Base-by-base conservation (phyloP, 2,888 invertebrate species). In the Hirtodrosophila duncani region DNA sequence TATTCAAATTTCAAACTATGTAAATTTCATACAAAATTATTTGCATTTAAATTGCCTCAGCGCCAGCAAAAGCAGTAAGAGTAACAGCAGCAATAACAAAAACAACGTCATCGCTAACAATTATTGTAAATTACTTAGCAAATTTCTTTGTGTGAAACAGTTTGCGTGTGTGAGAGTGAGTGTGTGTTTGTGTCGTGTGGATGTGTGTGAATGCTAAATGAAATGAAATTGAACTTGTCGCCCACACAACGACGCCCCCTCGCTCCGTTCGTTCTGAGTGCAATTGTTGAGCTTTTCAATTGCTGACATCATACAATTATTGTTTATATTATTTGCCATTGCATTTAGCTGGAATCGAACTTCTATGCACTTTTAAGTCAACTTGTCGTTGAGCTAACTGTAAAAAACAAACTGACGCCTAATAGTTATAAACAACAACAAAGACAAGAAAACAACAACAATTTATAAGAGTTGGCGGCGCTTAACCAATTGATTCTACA, bases 1-100 rank as follows among this genome's bases (percentile, higher is more conserved):
- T 77, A 77, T 77, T 77, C 68, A 81, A 77, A 77, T 81, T 80
- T 81, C 56, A 70, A 55, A 55, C 77, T 65, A 75, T 79, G 78
- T 51, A 68, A 68, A 75, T 71, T 71, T 77, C 64, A 60, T 66
- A 66, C 69, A 77, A 68, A 57, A 65, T 69, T 74, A 67, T 81
- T 81, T 79, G 67, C 81, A 79, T 71, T 75, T 64, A 57, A 74
- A 81, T 81, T 64, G 75, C 36, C 50, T 8, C 20, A n/a, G n/a
- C 50, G 41, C 50, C 30, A 31, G 41, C 23, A 27, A 39, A 16
- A 34, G 5, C 21, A 41, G 8, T 26, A 51, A n/a, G 18, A 56
- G 3, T 30, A 46, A 13, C 14, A 48, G n/a, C 24, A 62, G 18
- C 20, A 36, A n/a, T 11, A 50, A 18, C 41, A 50, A 43, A 20